Base-by-base conservation (phyloP, 2,888 invertebrate species). In the Dorcus parallelipipedus region DNA sequence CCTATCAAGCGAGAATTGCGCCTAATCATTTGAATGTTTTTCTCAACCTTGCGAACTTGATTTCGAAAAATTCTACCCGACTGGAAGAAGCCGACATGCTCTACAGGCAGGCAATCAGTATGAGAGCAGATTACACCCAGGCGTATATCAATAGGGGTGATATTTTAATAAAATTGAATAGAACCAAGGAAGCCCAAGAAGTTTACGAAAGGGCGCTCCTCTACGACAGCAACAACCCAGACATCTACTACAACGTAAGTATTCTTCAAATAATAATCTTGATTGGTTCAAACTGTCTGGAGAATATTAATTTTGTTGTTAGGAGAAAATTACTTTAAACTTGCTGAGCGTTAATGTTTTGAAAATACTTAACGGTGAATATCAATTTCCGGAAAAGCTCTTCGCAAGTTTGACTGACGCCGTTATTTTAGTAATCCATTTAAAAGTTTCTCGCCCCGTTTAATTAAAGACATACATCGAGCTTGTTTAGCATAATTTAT, bases 61-160 rank as follows among this genome's bases (percentile, higher is more conserved):
- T 97, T 73, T 93, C 96, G 3, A 91, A 94, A 74, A 95, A 97
- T 78, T 89, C 89, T 33, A 93, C 94, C 3, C 83, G 97, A 55
- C 79, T 97, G 54, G 93, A 94, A 77, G 97, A 97, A 79, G 97
- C 97, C 0, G 97, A 97, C 79, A 84, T 93, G 83, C 78, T 97
- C 49, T 95, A 97, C 73, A 83, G 95, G 60, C 96, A 96, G 78
- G 97, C 97, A 9, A 97, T 97, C 66, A 95, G 95, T 74, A 97
- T 97, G 97, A 83, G 97, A 65, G 89, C 96, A 1, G 97, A 97
- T 81, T 96, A 96, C 76, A 88, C 94, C 0, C 93, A 95, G 77
- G 97, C 97, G 7, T 97, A 97, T 76, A 97, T 97, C 67, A 97
- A 97, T 80, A 86, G 97, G 56, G 97, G 97, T 0, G 97, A 97